phyloP scores from a whole-genome alignment of 2,888 invertebrate genomes.

The Himalopsyche tibetana region DNA sequence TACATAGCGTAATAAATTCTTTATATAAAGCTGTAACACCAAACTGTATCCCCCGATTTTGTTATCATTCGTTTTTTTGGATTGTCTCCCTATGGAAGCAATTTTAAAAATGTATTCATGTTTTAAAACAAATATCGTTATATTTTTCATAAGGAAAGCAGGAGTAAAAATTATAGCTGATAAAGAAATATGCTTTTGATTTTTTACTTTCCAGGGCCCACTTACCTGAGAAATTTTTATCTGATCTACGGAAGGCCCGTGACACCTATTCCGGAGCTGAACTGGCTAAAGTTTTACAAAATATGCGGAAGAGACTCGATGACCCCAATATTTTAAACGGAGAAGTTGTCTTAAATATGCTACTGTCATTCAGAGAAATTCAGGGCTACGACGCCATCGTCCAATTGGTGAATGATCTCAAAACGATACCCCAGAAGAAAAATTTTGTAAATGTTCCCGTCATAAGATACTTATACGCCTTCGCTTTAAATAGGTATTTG shows the following conservation, averaged over 20 bases:
- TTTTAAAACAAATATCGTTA: too few species aligned
- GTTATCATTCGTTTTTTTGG: too few species aligned
- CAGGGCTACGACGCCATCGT: constrained; percentile 99
- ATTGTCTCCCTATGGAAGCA: too few species aligned
- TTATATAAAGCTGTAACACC: too few species aligned
- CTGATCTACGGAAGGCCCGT: constrained; percentile 93
- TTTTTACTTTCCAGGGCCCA: constrained; percentile 84
- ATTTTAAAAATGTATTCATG: too few species aligned
- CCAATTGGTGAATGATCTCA: constrained; percentile 94
- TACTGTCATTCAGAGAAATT: constrained; percentile 93
- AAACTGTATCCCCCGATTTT: too few species aligned
- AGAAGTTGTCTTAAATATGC: constrained; percentile 95
- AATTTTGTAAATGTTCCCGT: constrained; percentile 93
- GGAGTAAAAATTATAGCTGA: neutral
- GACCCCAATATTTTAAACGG: constrained; percentile 97
- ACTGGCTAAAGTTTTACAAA: constrained; percentile 86
- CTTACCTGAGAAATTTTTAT: constrained; percentile 97
- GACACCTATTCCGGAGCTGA: constrained; percentile 92
- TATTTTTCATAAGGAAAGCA: too few species aligned
- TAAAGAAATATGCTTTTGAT: neutral
- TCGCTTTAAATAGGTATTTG: constrained; percentile 91
- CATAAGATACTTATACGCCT: constrained; percentile 95
- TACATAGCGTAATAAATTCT: too few species aligned
- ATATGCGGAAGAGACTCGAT: constrained; percentile 94
- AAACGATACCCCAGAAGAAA: constrained; percentile 91